A percentile compares a stretch with the other conserved stretches of the same genome.
These are phyloP conservation scores for Baccha elongata DNA, from an alignment of 2,888 invertebrate species.

Conservation along the genomic window DNA sequence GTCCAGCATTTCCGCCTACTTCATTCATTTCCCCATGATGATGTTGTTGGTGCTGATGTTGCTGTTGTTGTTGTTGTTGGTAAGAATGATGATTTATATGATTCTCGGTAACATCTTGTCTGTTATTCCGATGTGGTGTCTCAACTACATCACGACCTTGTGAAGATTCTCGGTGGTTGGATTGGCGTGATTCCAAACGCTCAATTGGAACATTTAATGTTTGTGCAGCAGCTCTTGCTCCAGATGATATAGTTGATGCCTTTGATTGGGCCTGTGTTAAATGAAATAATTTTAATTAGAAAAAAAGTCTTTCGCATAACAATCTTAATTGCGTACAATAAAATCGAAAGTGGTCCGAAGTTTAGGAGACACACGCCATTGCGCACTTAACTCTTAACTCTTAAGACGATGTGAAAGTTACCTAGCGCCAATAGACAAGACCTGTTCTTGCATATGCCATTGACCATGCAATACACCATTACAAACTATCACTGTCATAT, in stretches of 20 bases:
- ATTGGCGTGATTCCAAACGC: conserved; percentile 80
- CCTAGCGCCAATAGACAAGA: conserved; percentile 41
- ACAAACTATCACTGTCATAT: conserved; percentile 9
- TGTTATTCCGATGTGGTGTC: conserved; percentile 70
- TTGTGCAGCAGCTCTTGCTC: conserved; percentile 82
- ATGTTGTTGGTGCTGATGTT: conserved; percentile 71
- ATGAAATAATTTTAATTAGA: not conserved
- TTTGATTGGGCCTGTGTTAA: conserved; percentile 80
- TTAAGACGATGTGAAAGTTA: conserved; percentile 63
- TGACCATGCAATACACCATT: conserved; percentile 40
- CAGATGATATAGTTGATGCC: conserved; percentile 81
- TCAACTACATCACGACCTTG: conserved; percentile 51
- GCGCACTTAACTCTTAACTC: conserved; percentile 32
- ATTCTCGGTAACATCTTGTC: conserved; percentile 73
- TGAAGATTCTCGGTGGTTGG: conserved; percentile 76
- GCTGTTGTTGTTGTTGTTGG: conserved; percentile 74
- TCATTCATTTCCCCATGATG: conserved; percentile 74
- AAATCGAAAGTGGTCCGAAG: conserved; percentile 63
- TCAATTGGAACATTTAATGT: conserved; percentile 82
- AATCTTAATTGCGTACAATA: conserved; percentile 29
- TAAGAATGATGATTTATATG: conserved; percentile 75
- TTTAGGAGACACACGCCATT: conserved; percentile 30
- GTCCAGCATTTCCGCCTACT: conserved; percentile 71
- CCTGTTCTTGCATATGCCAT: conserved; percentile 61
- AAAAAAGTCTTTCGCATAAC: conserved; percentile 14